Base-by-base conservation (phyloP, 2,113 vertebrate genomes). In the Gobio gobio region DNA sequence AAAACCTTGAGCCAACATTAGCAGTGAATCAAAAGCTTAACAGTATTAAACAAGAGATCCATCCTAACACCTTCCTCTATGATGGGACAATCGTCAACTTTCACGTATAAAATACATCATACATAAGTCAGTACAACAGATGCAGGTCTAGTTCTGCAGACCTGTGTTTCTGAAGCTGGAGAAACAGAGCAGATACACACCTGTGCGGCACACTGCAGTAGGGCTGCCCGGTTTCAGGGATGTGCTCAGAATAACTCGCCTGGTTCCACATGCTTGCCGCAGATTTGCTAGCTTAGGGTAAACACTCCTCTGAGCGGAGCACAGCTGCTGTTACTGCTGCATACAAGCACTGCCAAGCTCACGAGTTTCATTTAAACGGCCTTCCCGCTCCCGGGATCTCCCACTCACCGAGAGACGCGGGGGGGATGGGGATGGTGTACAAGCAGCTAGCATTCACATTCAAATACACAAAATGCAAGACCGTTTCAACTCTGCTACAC, bases 151-250 rank as follows among this genome's bases (percentile, higher is more conserved):
- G 22, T 14, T 86, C n/a, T 86, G 43, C 29, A 54, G 26, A 22
- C 85, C 12, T 84, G 72, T 36, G 83, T 80, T 76, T 80, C 68
- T 81, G 83, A 86, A 87, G 24, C 63, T 87, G 72, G 18, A 10
- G 83, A 75, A 63, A 10, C 82, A 51, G 78, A 83, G 40, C 51
- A 92, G 51, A 68, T 92, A 96, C 96, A 93, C 93, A 99, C 97
- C 97, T 98, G 95, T 90, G 93, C 87, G 94, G 88, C 87, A 93
- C 91, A 89, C 91, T 93, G 92, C 93, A 94, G 92, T 94, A 93
- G n/a, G 93, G 93, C 90, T 94, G 94, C 90, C 94, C 94, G 54
- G 87, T 93, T 2, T 92, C 91, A 91, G 93, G 88, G 88, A 92
- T 10, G 77, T 94, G 95, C 91, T 93, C 93, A 78, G 93, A 92